Evolutionary conservation across 2,888 invertebrate genomes (phyloP).

Genomic region (Troilus luridus): DNA sequence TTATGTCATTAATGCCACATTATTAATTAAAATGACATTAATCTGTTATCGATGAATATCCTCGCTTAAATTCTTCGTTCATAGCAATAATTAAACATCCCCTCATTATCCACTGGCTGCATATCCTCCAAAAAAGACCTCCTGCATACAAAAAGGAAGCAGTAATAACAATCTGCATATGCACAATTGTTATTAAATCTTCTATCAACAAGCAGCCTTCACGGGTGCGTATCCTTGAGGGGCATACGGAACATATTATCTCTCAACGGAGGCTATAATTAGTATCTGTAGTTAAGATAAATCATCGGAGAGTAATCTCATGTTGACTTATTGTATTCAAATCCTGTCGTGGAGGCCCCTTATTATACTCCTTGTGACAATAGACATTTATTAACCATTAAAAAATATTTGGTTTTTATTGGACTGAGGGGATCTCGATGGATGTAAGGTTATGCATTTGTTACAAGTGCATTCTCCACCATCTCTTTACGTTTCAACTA

Average conservation of each 20-base stretch:
- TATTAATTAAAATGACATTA: neutral
- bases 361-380: neutral
- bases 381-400: constrained; percentile 4
- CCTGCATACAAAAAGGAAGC: neutral
- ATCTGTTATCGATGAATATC: neutral
- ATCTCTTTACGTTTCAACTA: neutral
- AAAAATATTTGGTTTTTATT: neutral
- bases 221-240: constrained; percentile 21
- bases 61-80: too few species aligned
- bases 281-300: constrained; percentile 27
- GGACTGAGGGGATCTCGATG: neutral
- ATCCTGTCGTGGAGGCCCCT: neutral
- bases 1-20: too few species aligned
- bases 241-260: constrained; percentile 40
- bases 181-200: constrained; percentile 36
- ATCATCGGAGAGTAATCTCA: neutral
- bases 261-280: constrained; percentile 1
- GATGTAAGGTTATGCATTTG: neutral
- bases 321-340: constrained; percentile 42
- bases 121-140: neutral
- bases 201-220: constrained; percentile 43
- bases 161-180: constrained; percentile 35
- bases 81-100: neutral
- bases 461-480: neutral
- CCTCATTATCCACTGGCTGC: neutral